Conservation (phyloP, 1,140 invertebrate genomes). For the Holcopasites calliopsidis region DNA sequence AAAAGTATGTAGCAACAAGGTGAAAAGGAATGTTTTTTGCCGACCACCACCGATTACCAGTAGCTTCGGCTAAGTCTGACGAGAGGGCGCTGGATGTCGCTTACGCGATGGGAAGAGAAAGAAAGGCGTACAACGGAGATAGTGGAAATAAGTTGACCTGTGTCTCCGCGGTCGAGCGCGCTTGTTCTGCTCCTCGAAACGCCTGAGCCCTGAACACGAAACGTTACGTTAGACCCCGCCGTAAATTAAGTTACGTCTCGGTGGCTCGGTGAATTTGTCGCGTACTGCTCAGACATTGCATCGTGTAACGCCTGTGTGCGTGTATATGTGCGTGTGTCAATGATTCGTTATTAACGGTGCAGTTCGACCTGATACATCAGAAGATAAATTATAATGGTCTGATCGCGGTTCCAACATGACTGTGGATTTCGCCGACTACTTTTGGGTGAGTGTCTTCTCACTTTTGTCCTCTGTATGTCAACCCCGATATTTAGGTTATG, state of each 20-base stretch:
- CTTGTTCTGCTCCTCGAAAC: constrained; percentile 55
- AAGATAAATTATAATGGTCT: constrained; percentile 67
- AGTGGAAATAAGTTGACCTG: constrained; percentile 55
- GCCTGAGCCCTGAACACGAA: constrained; percentile 29
- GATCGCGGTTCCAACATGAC: constrained; percentile 82
- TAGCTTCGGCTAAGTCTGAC: not conserved
- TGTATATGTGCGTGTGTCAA: constrained; percentile 26
- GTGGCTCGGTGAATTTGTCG: constrained; percentile 9
- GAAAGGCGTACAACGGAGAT: constrained; percentile 32
- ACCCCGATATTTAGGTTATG: constrained; percentile 55
- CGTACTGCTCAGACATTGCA: constrained; percentile 2
- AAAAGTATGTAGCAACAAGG: not conserved
- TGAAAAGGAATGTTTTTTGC: not conserved
- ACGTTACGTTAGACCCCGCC: constrained; percentile 20
- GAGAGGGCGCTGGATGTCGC: not conserved
- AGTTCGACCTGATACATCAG: constrained; percentile 35
- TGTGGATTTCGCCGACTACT: constrained; percentile 90
- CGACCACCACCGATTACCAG: not conserved
- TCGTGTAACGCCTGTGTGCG: constrained; percentile 1
- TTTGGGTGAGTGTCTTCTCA: constrained; percentile 84
- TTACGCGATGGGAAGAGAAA: constrained; percentile 15
- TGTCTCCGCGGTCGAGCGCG: constrained; percentile 57
- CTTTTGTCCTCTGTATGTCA: constrained; percentile 3
- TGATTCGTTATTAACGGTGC: constrained; percentile 39
- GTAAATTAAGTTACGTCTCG: constrained; percentile 39